phyloP scores from a whole-genome alignment of 2,113 vertebrate species.

The Polyodon spathula region DNA sequence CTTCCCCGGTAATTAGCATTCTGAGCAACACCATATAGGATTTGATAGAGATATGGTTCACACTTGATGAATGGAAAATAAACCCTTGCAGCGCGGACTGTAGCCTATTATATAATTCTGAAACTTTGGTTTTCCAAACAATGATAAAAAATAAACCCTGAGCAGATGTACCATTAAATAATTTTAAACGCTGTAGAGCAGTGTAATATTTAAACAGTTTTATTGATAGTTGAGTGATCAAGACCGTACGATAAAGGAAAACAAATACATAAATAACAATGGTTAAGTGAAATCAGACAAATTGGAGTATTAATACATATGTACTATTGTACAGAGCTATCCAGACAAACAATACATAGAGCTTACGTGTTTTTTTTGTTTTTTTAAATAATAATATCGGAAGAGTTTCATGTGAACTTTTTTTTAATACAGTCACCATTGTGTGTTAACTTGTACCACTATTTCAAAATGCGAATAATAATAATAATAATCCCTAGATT shows the following conservation, averaged over 20 bases:
- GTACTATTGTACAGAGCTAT: too few species aligned
- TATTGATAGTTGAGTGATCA: neutral
- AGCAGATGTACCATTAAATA: neutral
- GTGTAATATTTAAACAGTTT: neutral
- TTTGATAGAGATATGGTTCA: conserved; percentile 15
- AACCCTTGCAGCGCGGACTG: neutral
- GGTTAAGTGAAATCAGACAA: neutral
- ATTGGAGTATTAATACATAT: too few species aligned
- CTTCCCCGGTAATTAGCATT: conserved; percentile 38
- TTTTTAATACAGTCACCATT: too few species aligned
- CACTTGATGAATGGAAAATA: conserved; percentile 7
- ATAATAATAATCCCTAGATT: too few species aligned
- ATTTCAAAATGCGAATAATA: too few species aligned
- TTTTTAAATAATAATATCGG: too few species aligned
- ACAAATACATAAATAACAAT: neutral
- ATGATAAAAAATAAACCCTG: neutral
- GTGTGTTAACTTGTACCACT: too few species aligned
- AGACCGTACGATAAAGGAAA: neutral
- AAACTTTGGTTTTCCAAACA: neutral
- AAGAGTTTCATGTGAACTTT: too few species aligned
- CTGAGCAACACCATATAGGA: conserved; percentile 14
- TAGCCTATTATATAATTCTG: neutral
- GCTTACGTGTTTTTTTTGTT: too few species aligned
- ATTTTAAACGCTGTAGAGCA: neutral
- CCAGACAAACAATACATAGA: too few species aligned